Base-by-base conservation (phyloP, 92 coral and sea anemone species). In the Nematostella vectensis region DNA sequence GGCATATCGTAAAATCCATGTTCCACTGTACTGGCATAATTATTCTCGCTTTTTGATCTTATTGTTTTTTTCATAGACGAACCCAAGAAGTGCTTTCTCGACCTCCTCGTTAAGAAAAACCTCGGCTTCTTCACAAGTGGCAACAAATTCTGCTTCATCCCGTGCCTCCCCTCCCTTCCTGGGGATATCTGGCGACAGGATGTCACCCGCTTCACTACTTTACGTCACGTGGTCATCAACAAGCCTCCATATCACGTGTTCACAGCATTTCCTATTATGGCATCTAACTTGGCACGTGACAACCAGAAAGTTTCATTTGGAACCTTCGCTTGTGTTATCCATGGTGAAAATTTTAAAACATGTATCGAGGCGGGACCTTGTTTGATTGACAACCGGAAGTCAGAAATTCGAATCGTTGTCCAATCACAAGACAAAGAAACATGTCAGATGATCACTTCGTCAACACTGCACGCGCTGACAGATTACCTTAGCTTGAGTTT, bases 331-430 rank as follows among this genome's bases (percentile, higher is more conserved):
- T 47, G 72, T 22, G 77, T 81, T 25, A 33, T 76, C 50, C 68
- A 70, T 45, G 63, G 49, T 49, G 68, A 70, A 29, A 55, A 31
- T 0, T 76, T 31, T 23, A 63, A 75, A 43, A 61, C 25, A 15
- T 83, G 88, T 16, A 55, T 81, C 29, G 88, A 81, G 24, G 45
- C 55, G 9, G 88, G 83, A 17, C 88, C 88, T 13, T 81, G 79
- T 55, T 57, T 60, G 40, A 40, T 65, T 44, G 65, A 76, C 67
- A 67, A 55, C n/a, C 43, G 55, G 54, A 54, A 58, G 6, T 29
- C 71, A 29, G 83, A 81, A 65, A 28, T 75, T 20, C 74, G 88
- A 16, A 38, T 81, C 3, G 56, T 45, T 29, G 70, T 70, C 28
- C 79, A 77, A 50, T 51, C 75, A n/a, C 11, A 28, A 13, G 57